Conservation (phyloP, 2,888 invertebrate species). For the Chydorus sphaericus region DNA sequence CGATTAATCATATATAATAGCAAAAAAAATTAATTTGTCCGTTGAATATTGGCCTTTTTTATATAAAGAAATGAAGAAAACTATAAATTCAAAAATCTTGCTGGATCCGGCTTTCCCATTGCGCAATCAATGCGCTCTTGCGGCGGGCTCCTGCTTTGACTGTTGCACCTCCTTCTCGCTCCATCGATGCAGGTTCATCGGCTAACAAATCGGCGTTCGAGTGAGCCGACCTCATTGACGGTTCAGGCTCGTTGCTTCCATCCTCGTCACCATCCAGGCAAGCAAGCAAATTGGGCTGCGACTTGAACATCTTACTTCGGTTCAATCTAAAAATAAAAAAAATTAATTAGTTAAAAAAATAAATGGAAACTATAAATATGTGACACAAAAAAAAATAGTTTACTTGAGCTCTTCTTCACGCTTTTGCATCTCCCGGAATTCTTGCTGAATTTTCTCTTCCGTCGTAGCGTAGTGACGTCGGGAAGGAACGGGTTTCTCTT, state of each 20-base stretch:
- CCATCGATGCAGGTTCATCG: conserved; percentile 16
- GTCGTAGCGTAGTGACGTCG: conserved; percentile 68
- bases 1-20: too few relatives aligned
- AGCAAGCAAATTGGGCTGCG: conserved; percentile 46
- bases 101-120: conserved; percentile 66
- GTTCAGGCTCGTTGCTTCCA: conserved; percentile 29
- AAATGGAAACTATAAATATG: too few relatives aligned
- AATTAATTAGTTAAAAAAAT: background rate
- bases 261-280: conserved; percentile 37
- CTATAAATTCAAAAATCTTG: conserved; percentile 26
- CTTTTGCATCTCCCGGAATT: conserved; percentile 67
- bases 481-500: conserved; percentile 30
- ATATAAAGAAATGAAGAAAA: too few relatives aligned
- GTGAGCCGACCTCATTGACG: conserved; percentile 21
- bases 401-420: conserved; percentile 63
- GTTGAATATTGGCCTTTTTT: too few relatives aligned
- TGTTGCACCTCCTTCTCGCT: background rate
- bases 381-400: background rate
- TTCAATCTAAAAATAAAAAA: conserved; percentile 28
- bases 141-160: conserved; percentile 20
- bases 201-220: conserved; percentile 28
- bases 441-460: conserved; percentile 75
- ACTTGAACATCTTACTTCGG: conserved; percentile 43
- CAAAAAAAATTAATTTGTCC: too few relatives aligned
- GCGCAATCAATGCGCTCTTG: conserved; percentile 46